These are phyloP conservation scores for Nothoprocta perdicaria DNA, from an alignment of 2,113 vertebrate species.

Conservation along the genomic window DNA sequence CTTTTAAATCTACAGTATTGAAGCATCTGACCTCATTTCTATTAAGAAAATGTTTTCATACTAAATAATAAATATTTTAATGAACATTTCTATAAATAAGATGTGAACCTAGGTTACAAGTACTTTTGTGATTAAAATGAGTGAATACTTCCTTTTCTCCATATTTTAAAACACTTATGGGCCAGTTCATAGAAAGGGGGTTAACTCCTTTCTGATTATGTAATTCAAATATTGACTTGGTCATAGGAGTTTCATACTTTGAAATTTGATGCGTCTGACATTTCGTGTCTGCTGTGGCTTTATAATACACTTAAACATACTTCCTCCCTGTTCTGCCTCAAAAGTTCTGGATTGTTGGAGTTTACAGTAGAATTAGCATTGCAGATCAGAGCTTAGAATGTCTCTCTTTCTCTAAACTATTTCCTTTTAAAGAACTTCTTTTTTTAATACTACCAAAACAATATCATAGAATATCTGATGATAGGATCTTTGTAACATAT, in stretches of 20 bases:
- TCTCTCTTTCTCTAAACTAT: neutral
- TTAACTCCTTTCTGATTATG: neutral
- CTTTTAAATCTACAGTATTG: neutral
- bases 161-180: neutral
- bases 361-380: neutral
- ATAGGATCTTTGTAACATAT: neutral
- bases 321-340: slow-evolving; percentile 43
- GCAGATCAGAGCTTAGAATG: slow-evolving; percentile 24
- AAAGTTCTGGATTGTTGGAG: slow-evolving; percentile 8
- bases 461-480: neutral
- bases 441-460: neutral
- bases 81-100: neutral
- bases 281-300: slow-evolving; percentile 61
- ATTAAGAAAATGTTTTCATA: neutral
- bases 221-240: neutral
- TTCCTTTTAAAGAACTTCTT: neutral
- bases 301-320: neutral
- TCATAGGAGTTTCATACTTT: neutral
- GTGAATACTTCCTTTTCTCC: neutral
- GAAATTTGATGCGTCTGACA: slow-evolving; percentile 26
- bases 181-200: neutral
- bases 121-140: neutral
- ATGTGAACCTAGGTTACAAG: neutral
- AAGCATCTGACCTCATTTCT: neutral
- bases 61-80: neutral